Evolutionary conservation across 2,113 vertebrate species (phyloP), one percentile per base, ranked within the genome.

Genomic region (Aepyceros melampus): DNA sequence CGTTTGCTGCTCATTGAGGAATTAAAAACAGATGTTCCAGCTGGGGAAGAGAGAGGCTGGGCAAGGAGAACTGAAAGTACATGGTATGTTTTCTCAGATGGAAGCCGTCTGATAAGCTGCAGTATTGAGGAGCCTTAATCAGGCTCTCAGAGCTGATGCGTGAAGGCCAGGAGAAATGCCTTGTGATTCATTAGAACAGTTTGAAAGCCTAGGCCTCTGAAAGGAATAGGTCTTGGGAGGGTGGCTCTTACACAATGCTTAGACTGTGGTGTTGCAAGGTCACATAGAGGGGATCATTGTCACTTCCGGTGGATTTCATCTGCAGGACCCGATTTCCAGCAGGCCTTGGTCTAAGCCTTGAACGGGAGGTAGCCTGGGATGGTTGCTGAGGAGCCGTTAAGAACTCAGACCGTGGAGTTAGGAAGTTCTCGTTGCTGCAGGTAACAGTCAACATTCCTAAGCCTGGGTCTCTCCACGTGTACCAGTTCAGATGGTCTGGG

Each of bases 391-490:
- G 19, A 86, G 23, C 1, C 1, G 15, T 36, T 13, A 33, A 31
- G 74, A 67, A 25, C 67, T 85, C 89, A 53, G 78, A 10, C 10
- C 17, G 31, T 5, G 2, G 23, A 79, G 45, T 55, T 36, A 16
- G 19, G 56, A 2, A 1, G 12, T 2, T 13, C 33, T 27, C 7
- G 16, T 36, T 21, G 31, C 49, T 3, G 4, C 29, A 5, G 1
- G 1, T 40, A 7, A 13, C n/a, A 16, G 2, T 43, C 29, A 10
- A 1, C 15, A 3, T 40, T 51, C 58, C 31, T n/a, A 11, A 76
- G 3, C 47, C 5, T 0, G 0, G 29, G n/a, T 58, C n/a, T 82
- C 19, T 85, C 62, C 40, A 0, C 17, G 21, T 64, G 2, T 31
- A 33, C 23, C 16, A 1, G 3, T 7, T 31, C 55, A 56, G 81